These are phyloP conservation scores for Cyclargus thomasi DNA, from an alignment of 1,140 invertebrate species.

Conservation along the genomic window DNA sequence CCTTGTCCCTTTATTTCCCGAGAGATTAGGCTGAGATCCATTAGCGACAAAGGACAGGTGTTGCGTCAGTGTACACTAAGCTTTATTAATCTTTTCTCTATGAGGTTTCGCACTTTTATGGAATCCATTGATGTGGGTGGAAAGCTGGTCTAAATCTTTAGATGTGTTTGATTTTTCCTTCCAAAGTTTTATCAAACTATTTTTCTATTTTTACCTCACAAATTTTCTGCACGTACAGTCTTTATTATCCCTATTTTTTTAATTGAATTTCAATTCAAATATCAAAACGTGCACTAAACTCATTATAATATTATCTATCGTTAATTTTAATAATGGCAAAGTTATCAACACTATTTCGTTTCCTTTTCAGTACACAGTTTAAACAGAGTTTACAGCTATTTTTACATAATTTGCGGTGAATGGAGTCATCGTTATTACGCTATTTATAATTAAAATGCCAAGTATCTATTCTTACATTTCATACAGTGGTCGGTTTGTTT, in stretches of 20 bases:
- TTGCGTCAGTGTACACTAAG: slow-evolving; percentile 58
- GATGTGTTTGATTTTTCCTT: slow-evolving; percentile 7
- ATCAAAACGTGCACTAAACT: no score
- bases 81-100: slow-evolving; percentile 71
- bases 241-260: no score
- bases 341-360: not conserved
- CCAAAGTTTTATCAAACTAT: not conserved
- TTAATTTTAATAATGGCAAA: not conserved
- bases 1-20: slow-evolving; percentile 36
- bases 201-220: not conserved
- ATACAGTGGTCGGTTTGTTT: slow-evolving; percentile 42
- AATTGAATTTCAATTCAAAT: no score
- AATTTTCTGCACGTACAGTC: no score
- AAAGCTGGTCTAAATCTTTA: slow-evolving; percentile 8
- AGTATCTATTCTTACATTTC: slow-evolving; percentile 39
- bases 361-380: not conserved
- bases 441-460: slow-evolving; percentile 38
- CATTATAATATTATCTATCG: no score
- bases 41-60: slow-evolving; percentile 71
- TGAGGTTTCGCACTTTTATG: slow-evolving; percentile 62
- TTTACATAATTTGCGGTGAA: slow-evolving; percentile 17
- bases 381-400: not conserved
- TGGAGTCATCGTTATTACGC: slow-evolving; percentile 14
- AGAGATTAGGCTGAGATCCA: slow-evolving; percentile 57
- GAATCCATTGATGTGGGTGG: slow-evolving; percentile 45